Base-by-base conservation (phyloP, 2,113 vertebrate species). In the Thunnus thynnus region DNA sequence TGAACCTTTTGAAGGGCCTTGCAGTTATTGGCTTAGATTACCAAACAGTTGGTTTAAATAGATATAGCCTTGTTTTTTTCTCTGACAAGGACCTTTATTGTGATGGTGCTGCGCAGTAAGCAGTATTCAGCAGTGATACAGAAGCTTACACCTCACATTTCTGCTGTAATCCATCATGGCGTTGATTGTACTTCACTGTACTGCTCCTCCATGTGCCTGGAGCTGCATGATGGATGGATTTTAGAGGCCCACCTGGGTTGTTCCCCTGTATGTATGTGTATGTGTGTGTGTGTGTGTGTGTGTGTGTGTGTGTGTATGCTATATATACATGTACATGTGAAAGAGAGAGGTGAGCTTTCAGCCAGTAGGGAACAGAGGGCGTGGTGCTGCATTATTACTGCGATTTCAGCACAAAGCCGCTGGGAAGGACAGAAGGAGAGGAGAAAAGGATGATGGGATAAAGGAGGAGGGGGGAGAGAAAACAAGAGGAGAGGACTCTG, bases 171-270 rank as follows among this genome's bases (percentile, higher is more conserved):
- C 78, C 75, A 85, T 91, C 86, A 84, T 48, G 20, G 27, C 46
- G 73, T 46, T 64, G 67, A 67, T 44, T 5, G 46, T 0, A 54
- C 47, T 44, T 73, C 54, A n/a, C 51, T 68, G 57, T 36, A 61
- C 66, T 44, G 66, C 63, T 66, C 69, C 64, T 76, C 36, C 30
- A 65, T 66, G 22, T 36, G 78, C 64, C 70, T 7, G 20, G 32
- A 86, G 78, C 83, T 72, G 72, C 77, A 71, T 75, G 89, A 92
- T 89, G 74, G 86, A 91, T 91, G 88, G 84, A 77, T 72, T 76
- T 56, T 78, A 62, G 65, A 66, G 30, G 62, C 63, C 65, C 74
- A 60, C 78, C 61, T 27, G 13, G 20, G 20, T 62, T 32, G 16
- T 54, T 12, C 46, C 7, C 36, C 32, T 77, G 62, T 30, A 20